A percentile compares a stretch with the other conserved stretches of the same genome.
phyloP scores from a whole-genome alignment of 1,140 invertebrate genomes.

The Zaprionus camerounensis region DNA sequence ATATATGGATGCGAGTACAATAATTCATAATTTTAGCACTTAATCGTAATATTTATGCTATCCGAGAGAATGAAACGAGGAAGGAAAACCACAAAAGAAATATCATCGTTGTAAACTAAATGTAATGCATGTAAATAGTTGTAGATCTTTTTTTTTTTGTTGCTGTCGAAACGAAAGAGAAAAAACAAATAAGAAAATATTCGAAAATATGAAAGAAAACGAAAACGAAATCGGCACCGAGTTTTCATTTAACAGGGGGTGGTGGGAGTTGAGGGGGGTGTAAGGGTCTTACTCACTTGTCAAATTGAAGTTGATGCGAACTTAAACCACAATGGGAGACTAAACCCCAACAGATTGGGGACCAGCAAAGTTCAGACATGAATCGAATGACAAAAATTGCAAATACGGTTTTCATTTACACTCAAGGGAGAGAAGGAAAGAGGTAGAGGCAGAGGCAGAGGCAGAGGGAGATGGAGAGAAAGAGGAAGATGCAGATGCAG shows the following conservation, averaged over 20 bases:
- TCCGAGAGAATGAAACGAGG: neutral
- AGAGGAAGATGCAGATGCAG: too few relatives aligned
- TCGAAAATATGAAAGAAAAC: constrained; percentile 42
- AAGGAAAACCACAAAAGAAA: neutral
- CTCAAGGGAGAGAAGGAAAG: neutral
- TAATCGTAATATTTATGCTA: constrained; percentile 68
- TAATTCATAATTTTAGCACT: constrained; percentile 23
- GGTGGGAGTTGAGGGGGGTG: neutral
- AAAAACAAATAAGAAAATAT: constrained; percentile 29
- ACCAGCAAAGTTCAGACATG: constrained; percentile 45
- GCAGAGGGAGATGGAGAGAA: neutral
- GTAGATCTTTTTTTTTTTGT: constrained; percentile 57
- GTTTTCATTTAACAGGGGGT: neutral
- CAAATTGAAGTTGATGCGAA: neutral
- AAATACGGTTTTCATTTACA: constrained; percentile 26
- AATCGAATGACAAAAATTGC: constrained; percentile 35
- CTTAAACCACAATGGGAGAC: neutral
- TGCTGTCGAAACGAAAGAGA: constrained; percentile 37
- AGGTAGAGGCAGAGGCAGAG: too few relatives aligned
- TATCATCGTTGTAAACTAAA: constrained; percentile 46
- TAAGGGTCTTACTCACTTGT: neutral
- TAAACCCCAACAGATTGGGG: neutral
- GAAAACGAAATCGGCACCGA: constrained; percentile 25
- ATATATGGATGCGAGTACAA: neutral
- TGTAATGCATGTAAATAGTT: constrained; percentile 78